These are phyloP conservation scores for Thalassophryne amazonica DNA, from an alignment of 2,797 vertebrate genomes.

Conservation along the genomic window DNA sequence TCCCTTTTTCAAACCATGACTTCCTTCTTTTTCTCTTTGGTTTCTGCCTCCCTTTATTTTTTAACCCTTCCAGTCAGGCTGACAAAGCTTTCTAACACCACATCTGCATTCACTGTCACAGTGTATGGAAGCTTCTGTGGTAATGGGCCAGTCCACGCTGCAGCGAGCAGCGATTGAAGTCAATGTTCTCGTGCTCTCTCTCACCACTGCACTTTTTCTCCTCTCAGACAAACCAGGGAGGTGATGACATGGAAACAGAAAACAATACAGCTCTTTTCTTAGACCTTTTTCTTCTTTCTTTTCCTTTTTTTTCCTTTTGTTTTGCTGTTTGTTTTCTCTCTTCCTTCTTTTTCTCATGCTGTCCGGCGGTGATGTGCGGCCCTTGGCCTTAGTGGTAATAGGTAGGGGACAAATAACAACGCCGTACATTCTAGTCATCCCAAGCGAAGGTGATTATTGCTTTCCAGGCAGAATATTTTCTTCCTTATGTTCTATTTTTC, in stretches of 20 bases:
- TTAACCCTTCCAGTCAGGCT: slow-evolving; percentile 28
- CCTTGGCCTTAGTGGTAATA: slow-evolving; percentile 95
- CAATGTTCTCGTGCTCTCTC: slow-evolving; percentile 44
- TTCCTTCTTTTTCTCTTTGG: slow-evolving; percentile 45
- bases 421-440: slow-evolving; percentile 90
- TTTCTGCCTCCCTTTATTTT: slow-evolving; percentile 35
- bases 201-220: slow-evolving; percentile 61
- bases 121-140: slow-evolving; percentile 12
- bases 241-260: slow-evolving; percentile 68
- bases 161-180: slow-evolving; percentile 40
- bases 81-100: slow-evolving; percentile 17
- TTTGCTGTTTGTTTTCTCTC: slow-evolving; percentile 71
- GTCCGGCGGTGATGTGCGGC: slow-evolving; percentile 88
- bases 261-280: slow-evolving; percentile 78
- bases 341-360: slow-evolving; percentile 83
- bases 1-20: slow-evolving; percentile 28
- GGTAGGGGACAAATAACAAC: slow-evolving; percentile 96
- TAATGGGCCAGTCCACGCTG: slow-evolving; percentile 9
- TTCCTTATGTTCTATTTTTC: slow-evolving; percentile 60
- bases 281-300: slow-evolving; percentile 79
- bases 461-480: slow-evolving; percentile 75
- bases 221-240: slow-evolving; percentile 48
- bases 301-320: slow-evolving; percentile 58
- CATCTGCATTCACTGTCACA: slow-evolving; percentile 46
- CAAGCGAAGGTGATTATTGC: slow-evolving; percentile 97